Evolutionary conservation across 1,140 invertebrate genomes (phyloP), one percentile per base, ranked within the genome.

Genomic region (Liolophura sinensis): DNA sequence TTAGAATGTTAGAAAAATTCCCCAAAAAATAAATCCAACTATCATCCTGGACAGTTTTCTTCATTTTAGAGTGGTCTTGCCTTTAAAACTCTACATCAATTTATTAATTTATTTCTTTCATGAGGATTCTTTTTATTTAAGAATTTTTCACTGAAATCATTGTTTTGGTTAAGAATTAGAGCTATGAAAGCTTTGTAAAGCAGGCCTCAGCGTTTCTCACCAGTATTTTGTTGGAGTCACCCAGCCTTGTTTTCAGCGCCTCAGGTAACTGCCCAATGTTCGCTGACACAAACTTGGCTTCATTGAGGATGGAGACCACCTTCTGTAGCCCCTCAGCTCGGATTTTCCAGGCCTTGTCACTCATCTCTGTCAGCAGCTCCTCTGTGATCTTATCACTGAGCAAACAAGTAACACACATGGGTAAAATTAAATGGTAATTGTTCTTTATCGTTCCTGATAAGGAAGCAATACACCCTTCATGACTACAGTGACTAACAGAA

Each of bases 321-420:
- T 94, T 94, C 69, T 91, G 90, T 22, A 96, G 81, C 3, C 90
- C 92, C 85, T 96, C 93, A 72, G 90, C 92, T 60, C 93, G 88
- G 11, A 93, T 89, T 87, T 97, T 97, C 95, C 95, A 98, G 82
- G 96, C 95, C 84, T 96, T 97, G 82, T 97, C 95, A 31, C 88
- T 87, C 65, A 98, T 85, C 82, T 97, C 93, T 51, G 88, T 89
- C 0, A 97, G 82, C 0, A 97, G 82, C 0, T 88, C 81, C 65
- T 93, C 91, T 0, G 93, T 95, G 54, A 98, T 91, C 74, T 92
- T 90, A n/a, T 88, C 87, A 66, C 91, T 91, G 65, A 12, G 74
- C 65, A 54, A 49, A 48, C 11, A 47, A 51, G 27, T 20, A 11
- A 31, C 12, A 40, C 24, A 27, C 12, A 52, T 1, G 1, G 57